Percentiles rank a stretch among this genome's conserved stretches.
Evolutionary conservation across 2,113 vertebrate genomes (phyloP).

Genomic region (Thalassarche chlororhynchos): DNA sequence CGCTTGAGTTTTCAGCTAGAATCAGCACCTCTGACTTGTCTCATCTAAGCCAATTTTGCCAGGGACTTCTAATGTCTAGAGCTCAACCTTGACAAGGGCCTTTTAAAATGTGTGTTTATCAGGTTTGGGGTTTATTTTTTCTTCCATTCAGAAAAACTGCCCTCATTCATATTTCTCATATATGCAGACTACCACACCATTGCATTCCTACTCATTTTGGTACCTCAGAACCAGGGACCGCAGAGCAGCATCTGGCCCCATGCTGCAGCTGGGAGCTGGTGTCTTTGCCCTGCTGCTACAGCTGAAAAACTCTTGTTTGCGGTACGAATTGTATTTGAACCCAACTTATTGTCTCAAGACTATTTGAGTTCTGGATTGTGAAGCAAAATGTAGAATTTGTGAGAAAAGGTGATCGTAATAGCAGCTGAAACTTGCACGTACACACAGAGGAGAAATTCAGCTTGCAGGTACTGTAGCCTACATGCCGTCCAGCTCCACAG

Average conservation of each 20-base stretch:
- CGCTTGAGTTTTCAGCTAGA: not conserved
- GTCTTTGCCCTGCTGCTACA: not conserved
- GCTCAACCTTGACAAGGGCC: not conserved
- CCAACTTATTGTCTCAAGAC: not conserved
- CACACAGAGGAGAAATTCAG: not conserved
- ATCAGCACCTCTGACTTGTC: not conserved
- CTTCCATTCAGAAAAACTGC: not conserved
- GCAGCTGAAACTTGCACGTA: not conserved
- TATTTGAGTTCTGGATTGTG: not conserved
- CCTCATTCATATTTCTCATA: not conserved
- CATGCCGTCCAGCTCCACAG: not conserved
- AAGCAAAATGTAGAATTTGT: not conserved
- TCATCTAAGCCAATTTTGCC: not conserved
- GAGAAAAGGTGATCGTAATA: not conserved
- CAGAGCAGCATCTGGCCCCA: not conserved
- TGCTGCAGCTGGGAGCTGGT: not conserved
- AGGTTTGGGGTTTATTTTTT: not conserved
- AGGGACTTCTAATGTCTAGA: not conserved
- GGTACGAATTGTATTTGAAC: not conserved
- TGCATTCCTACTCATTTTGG: not conserved
- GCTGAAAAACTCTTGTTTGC: not conserved
- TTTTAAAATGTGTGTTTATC: not conserved
- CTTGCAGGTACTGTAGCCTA: not conserved
- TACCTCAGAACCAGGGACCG: not conserved
- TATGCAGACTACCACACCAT: not conserved